Conservation (phyloP, 2,888 invertebrate genomes). For the Hermodice carunculata region DNA sequence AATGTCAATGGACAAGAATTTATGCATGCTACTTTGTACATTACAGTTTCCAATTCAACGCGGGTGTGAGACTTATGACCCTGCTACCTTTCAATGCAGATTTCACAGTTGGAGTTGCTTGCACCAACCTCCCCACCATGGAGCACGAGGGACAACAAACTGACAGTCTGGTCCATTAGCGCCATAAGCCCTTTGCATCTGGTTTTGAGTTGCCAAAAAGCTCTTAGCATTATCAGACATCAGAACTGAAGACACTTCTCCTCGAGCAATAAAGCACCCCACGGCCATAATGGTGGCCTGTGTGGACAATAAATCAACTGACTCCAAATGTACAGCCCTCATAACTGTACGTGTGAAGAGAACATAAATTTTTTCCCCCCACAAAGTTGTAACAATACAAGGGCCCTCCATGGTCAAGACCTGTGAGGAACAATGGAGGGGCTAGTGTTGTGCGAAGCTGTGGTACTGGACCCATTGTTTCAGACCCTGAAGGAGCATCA, state of each 20-base stretch:
- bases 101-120: constrained; percentile 14
- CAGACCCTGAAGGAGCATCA: neutral
- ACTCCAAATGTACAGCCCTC: neutral
- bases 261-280: neutral
- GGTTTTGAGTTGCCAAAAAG: neutral
- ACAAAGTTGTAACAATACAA: neutral
- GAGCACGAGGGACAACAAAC: too few species aligned
- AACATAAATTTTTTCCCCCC: neutral
- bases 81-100: constrained; percentile 3
- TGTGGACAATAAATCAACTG: neutral
- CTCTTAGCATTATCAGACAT: neutral
- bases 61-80: neutral
- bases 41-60: constrained; percentile 1
- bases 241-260: neutral
- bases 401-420: neutral
- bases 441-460: neutral
- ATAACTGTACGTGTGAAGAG: neutral
- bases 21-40: neutral
- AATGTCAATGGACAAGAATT: constrained; percentile 4
- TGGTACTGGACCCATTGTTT: neutral
- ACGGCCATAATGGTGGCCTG: neutral
- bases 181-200: too few species aligned
- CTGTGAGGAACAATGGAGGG: too few species aligned
- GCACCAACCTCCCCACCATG: constrained; percentile 29
- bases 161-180: too few species aligned